phyloP scores from a whole-genome alignment of 2,888 invertebrate species.

The Yponomeuta cagnagella region DNA sequence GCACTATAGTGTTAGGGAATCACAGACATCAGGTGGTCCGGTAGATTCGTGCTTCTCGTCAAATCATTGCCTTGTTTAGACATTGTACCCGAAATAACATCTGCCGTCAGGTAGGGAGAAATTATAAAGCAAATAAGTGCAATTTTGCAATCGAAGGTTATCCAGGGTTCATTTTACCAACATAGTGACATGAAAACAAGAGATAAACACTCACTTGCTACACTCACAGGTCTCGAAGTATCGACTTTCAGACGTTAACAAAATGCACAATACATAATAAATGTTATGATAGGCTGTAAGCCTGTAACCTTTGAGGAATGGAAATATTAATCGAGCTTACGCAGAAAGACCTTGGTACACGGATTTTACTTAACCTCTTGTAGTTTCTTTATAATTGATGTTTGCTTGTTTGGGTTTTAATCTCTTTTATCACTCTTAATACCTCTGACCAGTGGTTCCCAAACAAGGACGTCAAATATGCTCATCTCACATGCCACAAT shows the following conservation, averaged over 20 bases:
- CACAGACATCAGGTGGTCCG: constrained; percentile 57
- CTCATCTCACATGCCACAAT: no score
- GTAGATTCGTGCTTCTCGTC: constrained; percentile 31
- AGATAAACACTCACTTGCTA: neutral
- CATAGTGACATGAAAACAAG: constrained; percentile 11
- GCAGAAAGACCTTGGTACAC: neutral
- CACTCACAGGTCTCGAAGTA: neutral
- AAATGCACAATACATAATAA: neutral
- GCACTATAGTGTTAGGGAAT: constrained; percentile 46
- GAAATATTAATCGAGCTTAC: neutral
- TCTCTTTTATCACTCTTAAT: neutral
- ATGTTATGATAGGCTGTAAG: neutral
- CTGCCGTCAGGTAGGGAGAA: constrained; percentile 13
- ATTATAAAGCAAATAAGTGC: constrained; percentile 6
- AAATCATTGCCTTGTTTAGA: constrained; percentile 23
- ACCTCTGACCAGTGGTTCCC: neutral
- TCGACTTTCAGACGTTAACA: neutral
- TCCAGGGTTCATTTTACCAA: constrained; percentile 8
- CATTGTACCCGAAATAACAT: neutral
- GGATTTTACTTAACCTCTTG: neutral
- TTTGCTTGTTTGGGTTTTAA: neutral
- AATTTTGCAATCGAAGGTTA: constrained; percentile 11
- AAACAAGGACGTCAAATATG: no score
- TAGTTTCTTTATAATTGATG: neutral
- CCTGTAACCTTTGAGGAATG: neutral